Evolutionary conservation across 2,888 invertebrate genomes (phyloP).

Genomic region (Automeris io): DNA sequence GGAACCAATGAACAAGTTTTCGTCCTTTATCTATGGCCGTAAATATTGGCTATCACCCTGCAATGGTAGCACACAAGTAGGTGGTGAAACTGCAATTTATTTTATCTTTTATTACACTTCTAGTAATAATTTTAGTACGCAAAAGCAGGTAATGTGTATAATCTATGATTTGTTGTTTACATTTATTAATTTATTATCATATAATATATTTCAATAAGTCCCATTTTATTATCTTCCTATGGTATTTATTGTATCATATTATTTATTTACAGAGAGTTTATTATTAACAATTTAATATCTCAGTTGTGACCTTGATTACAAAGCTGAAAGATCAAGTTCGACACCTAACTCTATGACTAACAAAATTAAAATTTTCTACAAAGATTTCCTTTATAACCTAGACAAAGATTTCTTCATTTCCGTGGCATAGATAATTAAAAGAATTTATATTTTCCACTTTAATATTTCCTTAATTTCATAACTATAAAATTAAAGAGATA

Average conservation of each 20-base stretch:
- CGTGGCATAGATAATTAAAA: too few species aligned
- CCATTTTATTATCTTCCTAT: constrained; percentile 4
- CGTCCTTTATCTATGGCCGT: constrained; percentile 61
- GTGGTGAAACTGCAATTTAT: constrained; percentile 60
- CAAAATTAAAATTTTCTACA: too few species aligned
- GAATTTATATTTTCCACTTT: too few species aligned
- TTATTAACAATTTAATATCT: too few species aligned
- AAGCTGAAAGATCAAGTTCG: too few species aligned
- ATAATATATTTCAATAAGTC: constrained; percentile 25
- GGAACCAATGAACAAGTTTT: constrained; percentile 68
- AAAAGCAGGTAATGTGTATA: neutral
- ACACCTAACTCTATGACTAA: too few species aligned
- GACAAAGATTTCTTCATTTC: too few species aligned
- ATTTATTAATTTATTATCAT: constrained; percentile 33
- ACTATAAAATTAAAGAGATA: too few species aligned
- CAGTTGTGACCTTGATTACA: too few species aligned
- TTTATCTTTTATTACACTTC: constrained; percentile 45
- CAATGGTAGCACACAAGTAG: constrained; percentile 49
- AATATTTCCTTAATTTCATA: too few species aligned
- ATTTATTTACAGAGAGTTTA: neutral
- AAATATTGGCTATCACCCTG: constrained; percentile 52
- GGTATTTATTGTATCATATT: neutral
- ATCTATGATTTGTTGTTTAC: constrained; percentile 15
- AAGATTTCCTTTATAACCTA: too few species aligned
- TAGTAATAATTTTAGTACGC: constrained; percentile 41